Percentiles rank a stretch among this genome's conserved stretches.
Evolutionary conservation across 2,797 vertebrate species (phyloP).

Genomic region (Phrynocephalus forsythii): DNA sequence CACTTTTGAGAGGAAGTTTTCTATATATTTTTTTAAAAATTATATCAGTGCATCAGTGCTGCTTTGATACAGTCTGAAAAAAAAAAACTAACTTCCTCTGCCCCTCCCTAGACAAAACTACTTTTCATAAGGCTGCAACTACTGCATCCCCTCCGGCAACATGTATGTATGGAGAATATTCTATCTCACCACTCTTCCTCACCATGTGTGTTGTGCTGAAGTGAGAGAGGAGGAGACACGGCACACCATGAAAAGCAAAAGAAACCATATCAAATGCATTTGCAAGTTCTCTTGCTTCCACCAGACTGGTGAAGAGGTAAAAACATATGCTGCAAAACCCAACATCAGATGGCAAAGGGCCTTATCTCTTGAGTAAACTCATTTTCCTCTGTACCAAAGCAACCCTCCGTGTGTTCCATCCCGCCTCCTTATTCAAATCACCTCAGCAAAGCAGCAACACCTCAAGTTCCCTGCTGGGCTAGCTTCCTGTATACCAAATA

Average conservation of each 20-base stretch:
- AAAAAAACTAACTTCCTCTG: too few relatives aligned
- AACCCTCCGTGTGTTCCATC: neutral
- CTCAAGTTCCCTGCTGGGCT: constrained; percentile 35
- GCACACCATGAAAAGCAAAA: neutral
- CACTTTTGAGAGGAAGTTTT: too few relatives aligned
- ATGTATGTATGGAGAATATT: neutral
- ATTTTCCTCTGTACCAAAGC: constrained; percentile 17
- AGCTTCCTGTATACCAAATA: constrained; percentile 47
- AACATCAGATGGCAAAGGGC: neutral
- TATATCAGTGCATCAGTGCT: too few relatives aligned
- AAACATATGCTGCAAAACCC: neutral
- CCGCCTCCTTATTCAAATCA: constrained; percentile 6
- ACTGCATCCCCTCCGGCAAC: too few relatives aligned
- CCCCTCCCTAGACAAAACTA: too few relatives aligned
- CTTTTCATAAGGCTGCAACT: neutral
- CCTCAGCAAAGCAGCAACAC: constrained; percentile 22
- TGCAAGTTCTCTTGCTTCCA: neutral
- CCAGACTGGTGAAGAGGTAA: neutral
- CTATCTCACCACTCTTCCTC: neutral
- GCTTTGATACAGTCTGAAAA: too few relatives aligned
- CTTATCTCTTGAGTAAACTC: constrained; percentile 6
- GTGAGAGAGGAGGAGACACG: neutral
- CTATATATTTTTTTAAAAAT: too few relatives aligned
- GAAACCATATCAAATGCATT: neutral
- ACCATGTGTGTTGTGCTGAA: neutral